Evolutionary conservation across 2,888 invertebrate species (phyloP), one percentile per base, ranked within the genome.

Genomic region (Panopea generosa): DNA sequence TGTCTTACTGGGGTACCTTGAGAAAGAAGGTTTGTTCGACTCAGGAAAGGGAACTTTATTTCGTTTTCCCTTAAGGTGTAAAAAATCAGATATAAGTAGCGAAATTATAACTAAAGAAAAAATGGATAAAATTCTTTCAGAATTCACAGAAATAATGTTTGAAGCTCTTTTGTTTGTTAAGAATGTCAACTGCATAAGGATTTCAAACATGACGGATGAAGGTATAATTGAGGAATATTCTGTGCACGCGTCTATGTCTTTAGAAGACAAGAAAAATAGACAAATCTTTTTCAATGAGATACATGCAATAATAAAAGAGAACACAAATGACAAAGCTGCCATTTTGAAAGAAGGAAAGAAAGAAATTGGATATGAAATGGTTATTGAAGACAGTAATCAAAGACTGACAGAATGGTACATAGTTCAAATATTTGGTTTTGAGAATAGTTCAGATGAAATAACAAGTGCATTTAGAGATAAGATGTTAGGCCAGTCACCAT

Each of bases 341-440:
- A 57, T 20, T 18, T 40, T 43, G n/a, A 22, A 11, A 22, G 16
- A 56, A 4, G 16, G 33, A 16, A 29, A 20, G 18, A 47, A 26
- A 6, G 72, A 83, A 45, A 52, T 74, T 0, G 59, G 52, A 1
- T 77, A 77, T 27, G 52, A 38, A 0, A 14, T 83, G 14, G 45
- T 22, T 3, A 47, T 82, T 0, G n/a, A 9, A 22, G 69, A 73
- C 24, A 66, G 22, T 4, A 56, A 20, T 47, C 53, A 57, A 7
- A 14, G n/a, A 14, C 26, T 24, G 20, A 38, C 65, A 16, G 20
- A 47, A n/a, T 90, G 88, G 88, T 53, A 90, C 16, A 69, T 89
- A 24, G 81, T 84, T 0, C 85, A 86, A 26, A 65, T 82, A 40
- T 74, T 88, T 60, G 91, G 91, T 0, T 83, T 88, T n/a, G 60